A percentile compares a stretch with the other conserved stretches of the same genome.
Evolutionary conservation across 2,888 invertebrate species (phyloP).

Genomic region (Ferdinandea cuprea): DNA sequence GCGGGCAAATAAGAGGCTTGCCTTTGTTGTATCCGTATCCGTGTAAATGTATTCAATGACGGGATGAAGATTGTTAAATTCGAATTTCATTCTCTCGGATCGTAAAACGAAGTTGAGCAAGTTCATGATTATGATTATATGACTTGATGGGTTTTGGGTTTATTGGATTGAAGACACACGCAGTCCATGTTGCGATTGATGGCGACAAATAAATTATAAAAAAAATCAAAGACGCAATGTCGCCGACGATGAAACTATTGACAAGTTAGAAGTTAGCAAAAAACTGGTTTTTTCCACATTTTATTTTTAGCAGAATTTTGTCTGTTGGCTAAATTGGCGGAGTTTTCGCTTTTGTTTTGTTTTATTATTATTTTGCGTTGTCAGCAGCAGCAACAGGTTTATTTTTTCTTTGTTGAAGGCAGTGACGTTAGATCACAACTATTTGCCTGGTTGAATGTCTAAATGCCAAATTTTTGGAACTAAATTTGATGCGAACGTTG

Average conservation of each 20-base stretch:
- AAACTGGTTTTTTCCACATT: conserved; percentile 43
- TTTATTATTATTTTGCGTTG: conserved; percentile 32
- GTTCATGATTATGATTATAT: conserved; percentile 47
- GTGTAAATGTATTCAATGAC: conserved; percentile 27
- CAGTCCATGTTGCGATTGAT: conserved; percentile 25
- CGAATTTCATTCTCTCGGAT: conserved; percentile 45
- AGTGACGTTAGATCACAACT: conserved; percentile 61
- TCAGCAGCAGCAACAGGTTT: conserved; percentile 49
- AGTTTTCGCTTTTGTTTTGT: conserved; percentile 3
- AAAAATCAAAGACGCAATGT: conserved; percentile 31
- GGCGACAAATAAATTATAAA: conserved; percentile 24
- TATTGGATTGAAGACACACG: conserved; percentile 20
- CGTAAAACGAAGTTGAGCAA: conserved; percentile 52
- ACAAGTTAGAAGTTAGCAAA: conserved; percentile 33
- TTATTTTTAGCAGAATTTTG: conserved; percentile 8
- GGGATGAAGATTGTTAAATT: conserved; percentile 67
- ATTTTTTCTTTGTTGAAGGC: conserved; percentile 4
- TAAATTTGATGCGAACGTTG: not conserved
- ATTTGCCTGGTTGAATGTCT: conserved; percentile 26
- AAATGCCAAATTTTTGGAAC: conserved; percentile 1
- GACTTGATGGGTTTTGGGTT: conserved; percentile 30
- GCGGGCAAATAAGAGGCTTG: too few species aligned
- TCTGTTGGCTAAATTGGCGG: conserved; percentile 12
- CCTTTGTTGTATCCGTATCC: conserved; percentile 7
- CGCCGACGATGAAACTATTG: conserved; percentile 36